phyloP scores from a whole-genome alignment of 1,140 invertebrate species.

The Bombus consobrinus region DNA sequence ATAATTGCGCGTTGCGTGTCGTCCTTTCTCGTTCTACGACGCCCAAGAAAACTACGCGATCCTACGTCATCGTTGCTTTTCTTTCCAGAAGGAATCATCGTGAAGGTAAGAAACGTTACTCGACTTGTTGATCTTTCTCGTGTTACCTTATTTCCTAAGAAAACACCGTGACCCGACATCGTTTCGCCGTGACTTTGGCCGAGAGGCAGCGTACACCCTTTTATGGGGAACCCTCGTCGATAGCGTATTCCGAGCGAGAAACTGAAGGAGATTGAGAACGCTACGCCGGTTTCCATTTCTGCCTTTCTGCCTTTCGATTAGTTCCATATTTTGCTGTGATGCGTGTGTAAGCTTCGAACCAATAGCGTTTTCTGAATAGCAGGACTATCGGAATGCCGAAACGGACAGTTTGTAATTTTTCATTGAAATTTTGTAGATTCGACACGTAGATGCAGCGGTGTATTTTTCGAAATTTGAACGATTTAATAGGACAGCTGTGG shows the following conservation, averaged over 20 bases:
- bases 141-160: background rate
- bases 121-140: slow-evolving; percentile 9
- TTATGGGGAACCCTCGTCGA: slow-evolving; percentile 50
- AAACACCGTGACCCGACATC: slow-evolving; percentile 34
- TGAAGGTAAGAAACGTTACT: background rate
- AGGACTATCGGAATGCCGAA: background rate
- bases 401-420: background rate
- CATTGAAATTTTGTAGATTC: no score
- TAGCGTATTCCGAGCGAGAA: background rate
- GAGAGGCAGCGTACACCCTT: slow-evolving; percentile 40
- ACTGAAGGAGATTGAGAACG: background rate
- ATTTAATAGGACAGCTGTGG: no score
- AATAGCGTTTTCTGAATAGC: no score
- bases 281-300: slow-evolving; percentile 12
- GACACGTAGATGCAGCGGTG: no score
- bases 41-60: background rate
- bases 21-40: background rate
- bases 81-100: background rate
- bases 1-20: background rate
- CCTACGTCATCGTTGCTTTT: background rate
- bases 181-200: slow-evolving; percentile 69
- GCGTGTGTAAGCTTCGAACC: background rate
- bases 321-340: slow-evolving; percentile 20
- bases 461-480: no score
- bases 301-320: background rate